Evolutionary conservation across 1,140 invertebrate species (phyloP), one percentile per base, ranked within the genome.

Genomic region (Drosophila fuyamai): DNA sequence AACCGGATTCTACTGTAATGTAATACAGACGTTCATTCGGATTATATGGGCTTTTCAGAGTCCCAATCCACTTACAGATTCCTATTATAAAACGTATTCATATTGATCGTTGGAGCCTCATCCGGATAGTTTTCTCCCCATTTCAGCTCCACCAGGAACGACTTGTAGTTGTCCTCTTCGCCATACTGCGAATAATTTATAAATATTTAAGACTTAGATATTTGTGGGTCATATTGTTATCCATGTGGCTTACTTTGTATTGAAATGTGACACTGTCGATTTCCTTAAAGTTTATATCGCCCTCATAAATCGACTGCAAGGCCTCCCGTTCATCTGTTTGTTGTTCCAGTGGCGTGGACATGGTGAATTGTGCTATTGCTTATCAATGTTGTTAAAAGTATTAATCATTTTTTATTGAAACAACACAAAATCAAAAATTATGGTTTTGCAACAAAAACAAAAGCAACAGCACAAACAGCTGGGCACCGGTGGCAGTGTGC

Each of bases 61-160:
- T 29, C 1, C 1, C 51, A 65, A 48, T 29, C 13, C 85, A 95
- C 96, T 96, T 94, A 98, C 97, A 98, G 93, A 93, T 97, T 96
- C 90, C 97, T 96, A 93, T 99, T 99, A 90, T 98, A 99, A 93
- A 99, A 99, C 32, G 97, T 95, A 88, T 98, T 96, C 93, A 99
- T 94, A 93, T 96, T 98, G 44, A 98, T 94, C 8, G 89, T 93
- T 36, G 98, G 98, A 77, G 95, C 94, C 74, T 96, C 95, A 46
- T 96, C 95, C 27, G 98, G 98, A 93, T 99, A 99, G 57, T 95
- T 95, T 5, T 95, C 94, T 35, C 95, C 95, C 98, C 98, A 99
- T 85, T 94, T 93, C 47, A 99, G 95, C 93, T 99, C 97, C 54
- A 99, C 89, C 44, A 98, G 89, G 93, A 98, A 97, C 14, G 97